A percentile compares a stretch with the other conserved stretches of the same genome.
phyloP scores from a whole-genome alignment of 2,113 vertebrate genomes.

The Eretmochelys imbricata region DNA sequence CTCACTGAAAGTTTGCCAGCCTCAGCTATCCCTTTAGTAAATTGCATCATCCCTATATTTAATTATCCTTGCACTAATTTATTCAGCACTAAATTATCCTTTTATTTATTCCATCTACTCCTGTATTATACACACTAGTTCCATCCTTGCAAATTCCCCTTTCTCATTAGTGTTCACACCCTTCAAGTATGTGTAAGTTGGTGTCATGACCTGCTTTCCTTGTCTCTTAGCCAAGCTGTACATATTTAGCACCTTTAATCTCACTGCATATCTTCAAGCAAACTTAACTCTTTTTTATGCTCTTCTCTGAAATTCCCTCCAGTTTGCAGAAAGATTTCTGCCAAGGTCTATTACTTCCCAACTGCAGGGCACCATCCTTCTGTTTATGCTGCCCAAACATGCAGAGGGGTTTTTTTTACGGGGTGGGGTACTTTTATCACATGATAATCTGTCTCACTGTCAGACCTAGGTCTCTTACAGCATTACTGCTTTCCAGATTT shows the following conservation, averaged over 20 bases:
- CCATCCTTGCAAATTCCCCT: not conserved
- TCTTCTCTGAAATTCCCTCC: constrained; percentile 1
- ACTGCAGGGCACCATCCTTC: not conserved
- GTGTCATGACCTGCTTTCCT: not conserved
- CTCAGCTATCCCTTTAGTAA: not conserved
- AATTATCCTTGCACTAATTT: fast-evolving
- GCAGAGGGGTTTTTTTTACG: not conserved
- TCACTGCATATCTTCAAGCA: not conserved
- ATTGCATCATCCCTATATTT: not conserved
- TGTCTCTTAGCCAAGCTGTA: constrained; percentile 48
- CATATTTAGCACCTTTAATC: constrained; percentile 35
- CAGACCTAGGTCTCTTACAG: not conserved
- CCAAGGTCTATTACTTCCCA: not conserved
- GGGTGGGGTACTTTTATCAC: not conserved
- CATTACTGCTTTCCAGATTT: not conserved
- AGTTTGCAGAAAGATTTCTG: not conserved
- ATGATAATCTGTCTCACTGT: not conserved
- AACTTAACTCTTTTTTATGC: not conserved
- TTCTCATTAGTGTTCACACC: not conserved
- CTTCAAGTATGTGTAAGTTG: not conserved
- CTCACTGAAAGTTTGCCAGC: constrained; percentile 10
- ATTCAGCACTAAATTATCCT: not conserved
- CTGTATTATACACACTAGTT: not conserved
- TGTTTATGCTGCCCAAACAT: not conserved
- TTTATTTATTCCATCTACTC: not conserved